Conservation (phyloP, 2,888 invertebrate species). For the Capitulum mitella region DNA sequence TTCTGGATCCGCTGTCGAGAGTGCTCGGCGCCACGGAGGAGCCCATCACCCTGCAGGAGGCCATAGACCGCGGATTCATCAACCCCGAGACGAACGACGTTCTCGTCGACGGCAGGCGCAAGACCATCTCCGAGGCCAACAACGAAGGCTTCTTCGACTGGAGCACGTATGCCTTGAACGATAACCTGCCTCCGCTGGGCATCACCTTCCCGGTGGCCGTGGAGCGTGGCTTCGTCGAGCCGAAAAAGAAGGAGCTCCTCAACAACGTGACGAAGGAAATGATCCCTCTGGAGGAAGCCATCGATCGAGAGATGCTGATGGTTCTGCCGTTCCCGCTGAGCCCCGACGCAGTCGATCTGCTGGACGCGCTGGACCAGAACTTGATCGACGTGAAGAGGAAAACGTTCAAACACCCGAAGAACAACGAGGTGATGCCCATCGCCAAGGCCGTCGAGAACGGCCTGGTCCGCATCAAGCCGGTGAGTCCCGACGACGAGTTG, state of each 20-base stretch:
- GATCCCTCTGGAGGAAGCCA: conserved; percentile 60
- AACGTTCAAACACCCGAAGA: conserved; percentile 72
- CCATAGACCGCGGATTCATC: conserved; percentile 61
- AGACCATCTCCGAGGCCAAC: conserved; percentile 61
- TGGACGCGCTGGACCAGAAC: conserved; percentile 62
- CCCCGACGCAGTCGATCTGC: conserved; percentile 58
- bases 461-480: conserved; percentile 33
- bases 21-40: conserved; percentile 57
- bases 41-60: conserved; percentile 65
- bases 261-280: conserved; percentile 65
- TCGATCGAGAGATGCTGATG: conserved; percentile 69
- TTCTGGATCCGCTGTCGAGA: conserved; percentile 71
- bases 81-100: conserved; percentile 63
- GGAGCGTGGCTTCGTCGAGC: conserved; percentile 63
- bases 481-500: conserved; percentile 13
- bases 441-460: conserved; percentile 40
- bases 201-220: conserved; percentile 76
- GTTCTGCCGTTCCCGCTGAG: conserved; percentile 64
- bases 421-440: conserved; percentile 58
- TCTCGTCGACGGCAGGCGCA: conserved; percentile 54
- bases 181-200: conserved; percentile 61
- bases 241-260: conserved; percentile 56
- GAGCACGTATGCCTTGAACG: conserved; percentile 41
- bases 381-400: conserved; percentile 59
- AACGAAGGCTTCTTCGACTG: conserved; percentile 55